Percentiles rank a stretch among this genome's conserved stretches.
Conservation (phyloP, 2,888 invertebrate species). For the Eristalis tenax region DNA sequence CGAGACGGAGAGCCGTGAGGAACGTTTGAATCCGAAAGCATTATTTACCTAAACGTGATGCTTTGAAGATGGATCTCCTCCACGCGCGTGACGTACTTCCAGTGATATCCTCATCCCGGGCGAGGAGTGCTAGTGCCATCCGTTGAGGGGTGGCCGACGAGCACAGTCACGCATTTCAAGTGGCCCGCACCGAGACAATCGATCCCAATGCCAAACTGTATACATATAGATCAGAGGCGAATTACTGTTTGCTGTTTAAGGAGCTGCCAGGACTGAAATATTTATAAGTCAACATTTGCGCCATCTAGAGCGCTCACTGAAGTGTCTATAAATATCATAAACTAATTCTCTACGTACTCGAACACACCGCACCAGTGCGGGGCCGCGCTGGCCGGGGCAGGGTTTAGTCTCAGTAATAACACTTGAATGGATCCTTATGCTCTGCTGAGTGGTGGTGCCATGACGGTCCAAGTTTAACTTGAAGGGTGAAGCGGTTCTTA, state of each 20-base stretch:
- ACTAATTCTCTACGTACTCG: conserved; percentile 51
- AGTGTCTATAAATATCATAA: conserved; percentile 49
- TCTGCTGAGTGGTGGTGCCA: conserved; percentile 30
- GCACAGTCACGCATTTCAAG: conserved; percentile 8
- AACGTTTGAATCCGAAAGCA: conserved; percentile 22
- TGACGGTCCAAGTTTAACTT: conserved; percentile 31
- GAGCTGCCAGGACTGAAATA: conserved; percentile 15
- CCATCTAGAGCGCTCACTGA: neutral
- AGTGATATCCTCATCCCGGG: conserved; percentile 1
- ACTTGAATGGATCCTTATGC: conserved; percentile 56
- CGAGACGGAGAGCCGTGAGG: neutral
- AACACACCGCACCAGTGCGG: conserved; percentile 39
- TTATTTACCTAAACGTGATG: conserved; percentile 36
- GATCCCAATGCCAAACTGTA: neutral
- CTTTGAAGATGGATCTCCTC: neutral
- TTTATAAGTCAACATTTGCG: conserved; percentile 28
- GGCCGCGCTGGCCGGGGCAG: conserved; percentile 23
- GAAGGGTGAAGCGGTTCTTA: conserved; percentile 27
- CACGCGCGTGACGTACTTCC: conserved; percentile 24
- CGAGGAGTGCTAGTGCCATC: neutral
- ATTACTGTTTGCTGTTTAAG: neutral
- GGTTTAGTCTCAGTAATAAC: conserved; percentile 23
- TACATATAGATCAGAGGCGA: neutral
- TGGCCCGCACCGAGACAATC: neutral
- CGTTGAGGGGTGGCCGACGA: neutral